These are phyloP conservation scores for Cheilosia vulpina DNA, from an alignment of 2,888 invertebrate genomes.

Conservation along the genomic window DNA sequence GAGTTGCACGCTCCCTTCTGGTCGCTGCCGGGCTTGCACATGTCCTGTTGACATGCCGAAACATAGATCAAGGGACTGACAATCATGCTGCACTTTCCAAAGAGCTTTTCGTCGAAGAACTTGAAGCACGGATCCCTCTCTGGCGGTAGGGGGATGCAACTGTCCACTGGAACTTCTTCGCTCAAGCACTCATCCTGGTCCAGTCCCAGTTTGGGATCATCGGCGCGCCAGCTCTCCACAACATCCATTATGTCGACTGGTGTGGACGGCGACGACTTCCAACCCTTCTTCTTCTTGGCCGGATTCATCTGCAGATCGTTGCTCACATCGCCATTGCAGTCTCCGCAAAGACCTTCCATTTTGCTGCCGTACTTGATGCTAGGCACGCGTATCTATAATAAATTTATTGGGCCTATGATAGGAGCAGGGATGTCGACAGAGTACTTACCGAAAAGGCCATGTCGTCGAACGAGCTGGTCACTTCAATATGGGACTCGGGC, in stretches of 20 bases:
- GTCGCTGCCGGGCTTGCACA: slow-evolving; percentile 85
- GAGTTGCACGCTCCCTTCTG: slow-evolving; percentile 86
- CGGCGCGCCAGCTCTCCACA: slow-evolving; percentile 86
- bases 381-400: slow-evolving; percentile 86
- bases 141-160: slow-evolving; percentile 85
- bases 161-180: slow-evolving; percentile 83
- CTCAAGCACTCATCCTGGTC: slow-evolving; percentile 85
- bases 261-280: not conserved
- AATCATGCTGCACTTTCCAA: slow-evolving; percentile 89
- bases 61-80: slow-evolving; percentile 89
- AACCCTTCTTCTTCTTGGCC: slow-evolving; percentile 78
- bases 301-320: slow-evolving; percentile 85
- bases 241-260: slow-evolving; percentile 71
- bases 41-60: slow-evolving; percentile 88
- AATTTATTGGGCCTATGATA: slow-evolving; percentile 8
- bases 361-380: slow-evolving; percentile 89
- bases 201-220: slow-evolving; percentile 84
- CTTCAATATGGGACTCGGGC: slow-evolving; percentile 88
- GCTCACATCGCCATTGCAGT: slow-evolving; percentile 87
- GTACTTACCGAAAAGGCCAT: slow-evolving; percentile 84
- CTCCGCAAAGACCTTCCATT: slow-evolving; percentile 92
- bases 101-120: slow-evolving; percentile 85
- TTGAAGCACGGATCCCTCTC: slow-evolving; percentile 88
- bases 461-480: slow-evolving; percentile 84
- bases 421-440: too few relatives aligned